phyloP scores from a whole-genome alignment of 2,113 vertebrate genomes.

The Oncorhynchus gorbuscha region DNA sequence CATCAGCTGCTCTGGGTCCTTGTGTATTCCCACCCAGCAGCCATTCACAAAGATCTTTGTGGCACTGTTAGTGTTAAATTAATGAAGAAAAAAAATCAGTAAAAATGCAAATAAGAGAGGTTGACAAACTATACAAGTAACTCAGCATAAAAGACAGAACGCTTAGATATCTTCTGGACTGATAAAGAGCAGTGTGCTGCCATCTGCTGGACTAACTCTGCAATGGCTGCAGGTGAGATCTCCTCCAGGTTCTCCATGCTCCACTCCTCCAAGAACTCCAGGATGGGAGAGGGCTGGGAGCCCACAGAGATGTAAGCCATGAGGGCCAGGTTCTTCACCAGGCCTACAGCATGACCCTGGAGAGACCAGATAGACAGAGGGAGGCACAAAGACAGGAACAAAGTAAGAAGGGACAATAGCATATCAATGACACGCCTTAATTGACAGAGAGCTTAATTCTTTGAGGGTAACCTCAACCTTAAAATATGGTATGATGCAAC shows the following conservation, averaged over 20 bases:
- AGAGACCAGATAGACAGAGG: not conserved
- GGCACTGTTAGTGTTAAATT: slow-evolving; percentile 71
- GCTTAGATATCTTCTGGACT: not conserved
- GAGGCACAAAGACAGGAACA: not conserved
- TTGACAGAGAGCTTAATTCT: no score
- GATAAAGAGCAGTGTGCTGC: slow-evolving; percentile 20
- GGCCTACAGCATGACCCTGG: slow-evolving; percentile 97
- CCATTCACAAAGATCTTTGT: slow-evolving; percentile 99
- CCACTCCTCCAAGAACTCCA: slow-evolving; percentile 99
- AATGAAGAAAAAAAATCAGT: not conserved
- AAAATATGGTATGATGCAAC: not conserved
- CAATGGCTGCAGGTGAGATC: slow-evolving; percentile 97
- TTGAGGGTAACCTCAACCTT: no score
- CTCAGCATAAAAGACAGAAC: no score
- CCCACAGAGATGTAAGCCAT: slow-evolving; percentile 99
- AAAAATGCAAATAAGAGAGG: not conserved
- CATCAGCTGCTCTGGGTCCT: slow-evolving; percentile 98
- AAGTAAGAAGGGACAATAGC: not conserved
- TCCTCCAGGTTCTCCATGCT: slow-evolving; percentile 99
- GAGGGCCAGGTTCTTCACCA: slow-evolving; percentile 96
- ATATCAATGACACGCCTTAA: not conserved
- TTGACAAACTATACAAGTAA: not conserved
- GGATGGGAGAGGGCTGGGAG: slow-evolving; percentile 95
- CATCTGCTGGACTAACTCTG: slow-evolving; percentile 79
- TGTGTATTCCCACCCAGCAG: slow-evolving; percentile 99